A percentile compares a stretch with the other conserved stretches of the same genome.
phyloP scores from a whole-genome alignment of 2,888 invertebrate genomes.

The Rugalucina vietnamica region DNA sequence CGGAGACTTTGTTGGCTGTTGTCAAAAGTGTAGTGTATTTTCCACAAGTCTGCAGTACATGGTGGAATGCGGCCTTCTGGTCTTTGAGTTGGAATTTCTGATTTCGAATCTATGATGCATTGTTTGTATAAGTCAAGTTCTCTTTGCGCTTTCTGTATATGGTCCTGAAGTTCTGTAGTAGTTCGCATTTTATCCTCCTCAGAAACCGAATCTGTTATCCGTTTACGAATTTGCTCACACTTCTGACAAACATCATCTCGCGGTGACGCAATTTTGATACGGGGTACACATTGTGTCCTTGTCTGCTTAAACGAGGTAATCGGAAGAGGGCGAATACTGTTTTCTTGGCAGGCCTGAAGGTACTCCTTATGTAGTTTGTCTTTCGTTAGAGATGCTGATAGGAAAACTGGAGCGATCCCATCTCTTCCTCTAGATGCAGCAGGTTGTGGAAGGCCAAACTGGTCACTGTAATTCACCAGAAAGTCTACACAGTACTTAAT shows the following conservation, averaged over 20 bases:
- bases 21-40: conserved; percentile 42
- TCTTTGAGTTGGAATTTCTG: too few species aligned
- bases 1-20: conserved; percentile 29
- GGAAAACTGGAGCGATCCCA: not conserved
- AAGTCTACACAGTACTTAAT: not conserved
- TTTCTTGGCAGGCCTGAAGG: not conserved
- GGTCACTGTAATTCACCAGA: not conserved
- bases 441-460: not conserved
- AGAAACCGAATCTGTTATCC: conserved; percentile 9
- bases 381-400: conserved; percentile 5
- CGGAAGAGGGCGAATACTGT: not conserved
- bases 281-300: conserved; percentile 28
- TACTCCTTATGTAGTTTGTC: not conserved
- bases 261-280: conserved; percentile 32
- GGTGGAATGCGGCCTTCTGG: not conserved
- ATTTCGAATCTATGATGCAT: too few species aligned
- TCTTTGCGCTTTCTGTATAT: conserved; percentile 19
- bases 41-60: not conserved
- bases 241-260: conserved; percentile 38
- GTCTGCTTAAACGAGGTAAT: conserved; percentile 22
- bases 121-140: conserved; percentile 15
- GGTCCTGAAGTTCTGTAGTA: not conserved
- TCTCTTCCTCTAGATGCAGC: not conserved
- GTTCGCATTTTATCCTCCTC: conserved; percentile 34
- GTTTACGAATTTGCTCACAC: conserved; percentile 26